Conservation (phyloP, 2,113 vertebrate species). For the Sinosuthora webbiana region DNA sequence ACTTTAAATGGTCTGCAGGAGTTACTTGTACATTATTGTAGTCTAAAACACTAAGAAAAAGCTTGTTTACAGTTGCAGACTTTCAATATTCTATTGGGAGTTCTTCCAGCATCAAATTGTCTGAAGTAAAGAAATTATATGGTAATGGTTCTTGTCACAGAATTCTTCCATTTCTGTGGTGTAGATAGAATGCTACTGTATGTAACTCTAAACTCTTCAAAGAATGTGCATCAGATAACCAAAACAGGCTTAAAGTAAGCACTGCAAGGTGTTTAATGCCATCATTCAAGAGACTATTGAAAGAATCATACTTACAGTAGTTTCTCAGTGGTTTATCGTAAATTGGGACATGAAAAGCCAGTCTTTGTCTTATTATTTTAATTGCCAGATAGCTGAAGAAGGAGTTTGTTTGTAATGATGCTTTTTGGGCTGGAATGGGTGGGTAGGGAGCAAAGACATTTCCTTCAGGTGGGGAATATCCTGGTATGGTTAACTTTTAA, state of each 20-base stretch:
- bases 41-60: background rate
- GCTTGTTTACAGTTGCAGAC: background rate
- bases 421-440: background rate
- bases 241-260: background rate
- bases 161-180: background rate
- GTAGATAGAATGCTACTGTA: background rate
- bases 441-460: background rate
- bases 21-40: background rate
- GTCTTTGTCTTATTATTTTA: background rate
- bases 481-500: background rate
- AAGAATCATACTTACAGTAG: background rate
- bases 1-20: background rate
- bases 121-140: background rate
- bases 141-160: background rate
- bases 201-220: background rate
- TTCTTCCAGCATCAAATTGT: background rate
- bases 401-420: background rate
- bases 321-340: background rate
- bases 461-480: background rate
- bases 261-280: background rate
- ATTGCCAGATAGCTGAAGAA: background rate
- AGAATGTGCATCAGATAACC: background rate
- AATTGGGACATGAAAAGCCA: background rate
- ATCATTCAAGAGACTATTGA: background rate
- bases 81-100: background rate